These are phyloP conservation scores for Penaeus japonicus DNA, from an alignment of 1,140 invertebrate genomes.

Conservation along the genomic window DNA sequence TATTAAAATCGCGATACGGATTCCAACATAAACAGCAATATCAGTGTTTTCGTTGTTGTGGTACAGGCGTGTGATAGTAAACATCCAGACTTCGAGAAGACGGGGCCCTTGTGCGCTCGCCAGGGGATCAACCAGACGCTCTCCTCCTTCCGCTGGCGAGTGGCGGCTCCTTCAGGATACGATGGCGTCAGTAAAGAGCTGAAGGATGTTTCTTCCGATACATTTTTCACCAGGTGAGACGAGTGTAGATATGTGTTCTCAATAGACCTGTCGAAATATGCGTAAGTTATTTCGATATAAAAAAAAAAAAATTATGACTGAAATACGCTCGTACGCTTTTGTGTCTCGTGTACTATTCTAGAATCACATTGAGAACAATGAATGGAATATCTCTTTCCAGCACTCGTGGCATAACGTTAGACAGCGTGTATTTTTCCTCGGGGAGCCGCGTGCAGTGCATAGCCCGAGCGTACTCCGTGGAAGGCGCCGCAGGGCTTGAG, in stretches of 20 bases:
- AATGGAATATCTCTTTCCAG: background rate
- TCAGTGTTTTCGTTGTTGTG: too few relatives aligned
- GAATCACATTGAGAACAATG: too few relatives aligned
- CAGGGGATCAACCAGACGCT: background rate
- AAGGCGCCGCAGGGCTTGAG: conserved; percentile 64
- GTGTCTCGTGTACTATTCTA: too few relatives aligned
- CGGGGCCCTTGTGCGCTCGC: background rate
- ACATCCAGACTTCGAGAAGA: background rate
- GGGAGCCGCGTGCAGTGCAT: conserved; percentile 65
- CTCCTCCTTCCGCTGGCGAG: background rate
- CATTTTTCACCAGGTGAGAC: background rate
- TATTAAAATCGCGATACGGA: too few relatives aligned
- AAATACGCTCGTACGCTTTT: too few relatives aligned
- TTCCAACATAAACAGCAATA: too few relatives aligned
- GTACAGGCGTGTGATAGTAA: background rate
- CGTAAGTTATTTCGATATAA: too few relatives aligned
- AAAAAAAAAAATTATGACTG: too few relatives aligned
- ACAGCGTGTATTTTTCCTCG: conserved; percentile 53
- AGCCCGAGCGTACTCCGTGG: conserved; percentile 63
- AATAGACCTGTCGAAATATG: too few relatives aligned
- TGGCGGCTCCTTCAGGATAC: background rate
- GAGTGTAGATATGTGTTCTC: too few relatives aligned
- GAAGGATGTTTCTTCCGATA: background rate
- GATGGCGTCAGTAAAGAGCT: background rate
- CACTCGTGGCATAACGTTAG: background rate